Evolutionary conservation across 2,797 vertebrate species (phyloP).

Genomic region (Takifugu ocellatus): DNA sequence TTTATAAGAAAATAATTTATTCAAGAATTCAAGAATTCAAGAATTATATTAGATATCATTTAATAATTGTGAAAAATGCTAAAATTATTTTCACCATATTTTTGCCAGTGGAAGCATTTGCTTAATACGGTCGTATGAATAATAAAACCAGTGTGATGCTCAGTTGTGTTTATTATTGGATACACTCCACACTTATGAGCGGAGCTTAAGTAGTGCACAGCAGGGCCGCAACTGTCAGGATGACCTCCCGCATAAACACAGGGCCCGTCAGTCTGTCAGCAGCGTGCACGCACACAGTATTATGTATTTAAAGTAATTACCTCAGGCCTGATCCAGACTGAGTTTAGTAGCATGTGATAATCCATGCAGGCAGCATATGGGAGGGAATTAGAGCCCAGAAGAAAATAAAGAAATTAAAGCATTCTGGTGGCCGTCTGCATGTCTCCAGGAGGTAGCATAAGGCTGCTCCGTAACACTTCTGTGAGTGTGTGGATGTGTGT

Average conservation of each 20-base stretch:
- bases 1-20: no score
- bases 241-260: constrained; percentile 21
- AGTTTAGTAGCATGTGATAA: constrained; percentile 71
- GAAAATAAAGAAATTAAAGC: constrained; percentile 68
- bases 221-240: constrained; percentile 15
- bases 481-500: constrained; percentile 5
- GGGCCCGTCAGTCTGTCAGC: constrained; percentile 13
- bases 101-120: background rate
- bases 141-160: background rate
- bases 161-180: background rate
- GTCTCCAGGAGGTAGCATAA: constrained; percentile 35
- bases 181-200: background rate
- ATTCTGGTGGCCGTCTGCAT: constrained; percentile 36
- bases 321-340: constrained; percentile 62
- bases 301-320: constrained; percentile 78
- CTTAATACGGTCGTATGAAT: background rate
- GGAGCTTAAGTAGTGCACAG: constrained; percentile 3
- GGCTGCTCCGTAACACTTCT: constrained; percentile 17
- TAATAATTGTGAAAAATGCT: no score
- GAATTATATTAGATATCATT: no score
- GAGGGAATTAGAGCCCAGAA: constrained; percentile 70
- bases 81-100: background rate
- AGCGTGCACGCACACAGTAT: constrained; percentile 36
- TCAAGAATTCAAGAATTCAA: no score
- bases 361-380: constrained; percentile 71